A percentile compares a stretch with the other conserved stretches of the same genome.
phyloP scores from a whole-genome alignment of 2,888 invertebrate genomes.

The Leptodirus hochenwartii region DNA sequence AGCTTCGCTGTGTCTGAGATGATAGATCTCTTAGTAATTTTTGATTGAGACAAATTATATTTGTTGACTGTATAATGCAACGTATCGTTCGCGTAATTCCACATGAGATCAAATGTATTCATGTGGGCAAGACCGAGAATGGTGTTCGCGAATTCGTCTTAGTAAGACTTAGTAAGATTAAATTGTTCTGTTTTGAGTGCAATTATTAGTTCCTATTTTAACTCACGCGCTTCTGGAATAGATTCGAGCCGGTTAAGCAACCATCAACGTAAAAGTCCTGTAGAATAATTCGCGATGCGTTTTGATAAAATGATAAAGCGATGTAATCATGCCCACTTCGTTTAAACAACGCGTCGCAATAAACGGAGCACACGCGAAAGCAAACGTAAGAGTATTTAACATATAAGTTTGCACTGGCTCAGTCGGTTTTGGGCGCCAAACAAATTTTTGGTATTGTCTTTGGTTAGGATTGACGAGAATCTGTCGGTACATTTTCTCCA shows the following conservation, averaged over 20 bases:
- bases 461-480: constrained; percentile 8
- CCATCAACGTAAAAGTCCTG: constrained; percentile 5
- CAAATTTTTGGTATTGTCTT: constrained; percentile 4
- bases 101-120: too few relatives aligned
- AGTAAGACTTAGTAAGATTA: constrained; percentile 4
- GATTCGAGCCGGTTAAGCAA: constrained; percentile 1
- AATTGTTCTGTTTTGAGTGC: constrained; percentile 1
- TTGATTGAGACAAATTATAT: too few relatives aligned
- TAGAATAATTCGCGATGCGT: background rate
- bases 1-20: constrained; percentile 6
- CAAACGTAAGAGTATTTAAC: constrained; percentile 6
- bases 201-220: too few relatives aligned
- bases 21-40: constrained; percentile 1
- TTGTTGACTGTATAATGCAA: too few relatives aligned
- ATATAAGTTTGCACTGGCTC: background rate
- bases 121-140: too few relatives aligned
- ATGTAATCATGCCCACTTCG: background rate
- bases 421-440: constrained; percentile 3
- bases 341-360: constrained; percentile 1
- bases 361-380: constrained; percentile 5
- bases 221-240: too few relatives aligned
- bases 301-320: background rate
- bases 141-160: too few relatives aligned
- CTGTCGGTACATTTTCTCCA: constrained; percentile 15
- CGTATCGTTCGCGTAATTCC: too few relatives aligned